These are phyloP conservation scores for Cepphus grylle DNA, from an alignment of 2,113 vertebrate species.

Conservation along the genomic window DNA sequence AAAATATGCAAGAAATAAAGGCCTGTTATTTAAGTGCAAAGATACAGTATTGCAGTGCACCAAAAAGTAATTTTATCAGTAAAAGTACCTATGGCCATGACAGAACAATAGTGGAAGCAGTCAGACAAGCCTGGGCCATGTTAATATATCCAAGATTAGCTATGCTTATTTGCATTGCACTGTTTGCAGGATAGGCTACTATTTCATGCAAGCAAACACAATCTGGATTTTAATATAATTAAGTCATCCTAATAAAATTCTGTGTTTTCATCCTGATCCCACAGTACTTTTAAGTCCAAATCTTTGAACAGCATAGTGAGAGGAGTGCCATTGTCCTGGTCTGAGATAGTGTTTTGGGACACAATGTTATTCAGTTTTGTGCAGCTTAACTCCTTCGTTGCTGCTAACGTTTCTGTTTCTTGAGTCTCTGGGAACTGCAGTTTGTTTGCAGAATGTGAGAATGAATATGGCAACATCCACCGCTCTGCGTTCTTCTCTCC, in stretches of 20 bases:
- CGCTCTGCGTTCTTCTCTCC: fast-evolving
- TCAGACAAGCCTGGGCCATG: not conserved
- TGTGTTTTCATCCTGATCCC: slow-evolving; percentile 41
- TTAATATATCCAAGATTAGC: not conserved
- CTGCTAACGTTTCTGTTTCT: not conserved
- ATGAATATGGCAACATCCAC: not conserved
- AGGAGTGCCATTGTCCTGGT: not conserved
- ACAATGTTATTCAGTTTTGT: not conserved
- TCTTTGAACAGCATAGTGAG: slow-evolving; percentile 58
- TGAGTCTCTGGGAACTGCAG: not conserved
- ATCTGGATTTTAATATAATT: not conserved
- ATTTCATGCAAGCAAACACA: not conserved
- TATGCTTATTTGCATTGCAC: not conserved
- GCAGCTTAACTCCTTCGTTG: not conserved
- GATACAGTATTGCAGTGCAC: not conserved
- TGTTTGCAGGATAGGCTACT: not conserved
- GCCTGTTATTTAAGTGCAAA: not conserved
- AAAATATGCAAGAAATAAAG: not conserved
- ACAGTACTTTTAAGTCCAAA: slow-evolving; percentile 70
- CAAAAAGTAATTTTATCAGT: not conserved
- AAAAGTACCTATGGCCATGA: fast-evolving
- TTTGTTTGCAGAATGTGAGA: not conserved
- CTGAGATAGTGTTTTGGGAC: not conserved
- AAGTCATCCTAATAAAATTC: not conserved
- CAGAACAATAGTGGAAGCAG: not conserved